Base-by-base conservation (phyloP, 2,797 vertebrate genomes). In the Lacerta bilineata region DNA sequence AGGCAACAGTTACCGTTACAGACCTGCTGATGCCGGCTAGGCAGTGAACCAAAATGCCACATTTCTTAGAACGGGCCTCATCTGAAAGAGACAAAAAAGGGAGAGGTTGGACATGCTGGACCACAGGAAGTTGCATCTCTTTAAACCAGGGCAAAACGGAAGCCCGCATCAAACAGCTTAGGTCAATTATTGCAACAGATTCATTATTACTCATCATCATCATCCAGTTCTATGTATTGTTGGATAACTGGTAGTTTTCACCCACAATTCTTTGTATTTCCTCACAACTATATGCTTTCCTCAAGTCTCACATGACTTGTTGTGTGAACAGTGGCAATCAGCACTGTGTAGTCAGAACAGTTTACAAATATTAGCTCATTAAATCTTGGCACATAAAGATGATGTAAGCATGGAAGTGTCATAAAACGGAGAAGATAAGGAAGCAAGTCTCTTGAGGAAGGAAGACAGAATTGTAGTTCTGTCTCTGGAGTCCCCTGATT, bases 11-110 rank as follows among this genome's bases (percentile, higher is more conserved):
- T 90, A 99, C 99, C 0, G 99, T 99, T 90, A 99, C 99, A 0
- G 98, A 99, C 86, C 99, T 98, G 94, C 99, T 99, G 96, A 99
- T 99, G 88, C 99, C 99, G 0, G 99, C 99, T 90, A 99, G 97
- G 92, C 99, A 99, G 97, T 99, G 99, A 91, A 99, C 99, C 94
- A 99, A 97, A 95, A 99, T 98, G 46, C 99, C 99, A 83, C 99
- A 99, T 96, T 99, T 98, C 96, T 99, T 98, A 86, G 98, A 98
- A 88, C 99, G 98, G 8, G 99, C 98, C 96, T 99, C 99, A 18
- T 99, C 99, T 99, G 96, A 91, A 94, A 94, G 90, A 18, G 68
- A 87, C 91, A 89, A 88, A 93, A 88, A 84, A 80, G 69, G 80
- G 83, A 78, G 25, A 43, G 5, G 29, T 89, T 91, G 71, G 93